phyloP scores from a whole-genome alignment of 2,797 vertebrate genomes.

The Chrysocyon brachyurus region DNA sequence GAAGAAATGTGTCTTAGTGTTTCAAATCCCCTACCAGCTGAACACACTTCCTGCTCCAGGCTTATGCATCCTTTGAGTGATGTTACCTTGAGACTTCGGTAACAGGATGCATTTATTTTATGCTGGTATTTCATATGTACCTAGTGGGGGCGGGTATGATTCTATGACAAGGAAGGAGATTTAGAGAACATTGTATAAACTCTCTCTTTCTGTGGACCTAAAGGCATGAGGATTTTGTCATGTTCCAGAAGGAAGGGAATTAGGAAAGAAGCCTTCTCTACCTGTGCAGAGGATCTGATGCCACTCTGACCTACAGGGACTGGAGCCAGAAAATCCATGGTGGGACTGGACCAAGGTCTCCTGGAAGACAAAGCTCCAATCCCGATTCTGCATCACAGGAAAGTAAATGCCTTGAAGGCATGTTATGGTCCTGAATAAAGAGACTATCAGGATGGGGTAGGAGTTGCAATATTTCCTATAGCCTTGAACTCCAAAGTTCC shows the following conservation, averaged over 20 bases:
- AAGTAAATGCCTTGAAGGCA: not conserved
- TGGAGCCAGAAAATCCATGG: fast-evolving
- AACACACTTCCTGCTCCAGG: not conserved
- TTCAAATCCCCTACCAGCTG: not conserved
- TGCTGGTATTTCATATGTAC: not conserved
- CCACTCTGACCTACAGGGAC: too few relatives aligned
- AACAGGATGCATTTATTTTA: not conserved
- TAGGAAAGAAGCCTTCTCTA: not conserved
- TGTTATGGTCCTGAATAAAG: not conserved
- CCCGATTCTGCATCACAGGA: not conserved
- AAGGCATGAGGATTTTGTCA: not conserved
- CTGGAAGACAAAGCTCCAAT: not conserved
- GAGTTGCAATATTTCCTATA: not conserved
- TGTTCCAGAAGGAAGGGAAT: not conserved
- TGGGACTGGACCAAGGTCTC: not conserved
- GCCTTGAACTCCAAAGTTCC: not conserved
- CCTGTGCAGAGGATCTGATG: not conserved
- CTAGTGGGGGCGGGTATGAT: too few relatives aligned
- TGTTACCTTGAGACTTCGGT: not conserved
- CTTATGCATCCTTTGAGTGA: not conserved
- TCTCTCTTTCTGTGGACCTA: not conserved
- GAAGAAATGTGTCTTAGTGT: not conserved
- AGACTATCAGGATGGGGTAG: too few relatives aligned
- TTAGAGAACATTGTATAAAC: not conserved
- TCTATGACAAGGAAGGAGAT: not conserved